These are phyloP conservation scores for Scaptodrosophila latifasciaeformis DNA, from an alignment of 2,888 invertebrate genomes.

Conservation along the genomic window DNA sequence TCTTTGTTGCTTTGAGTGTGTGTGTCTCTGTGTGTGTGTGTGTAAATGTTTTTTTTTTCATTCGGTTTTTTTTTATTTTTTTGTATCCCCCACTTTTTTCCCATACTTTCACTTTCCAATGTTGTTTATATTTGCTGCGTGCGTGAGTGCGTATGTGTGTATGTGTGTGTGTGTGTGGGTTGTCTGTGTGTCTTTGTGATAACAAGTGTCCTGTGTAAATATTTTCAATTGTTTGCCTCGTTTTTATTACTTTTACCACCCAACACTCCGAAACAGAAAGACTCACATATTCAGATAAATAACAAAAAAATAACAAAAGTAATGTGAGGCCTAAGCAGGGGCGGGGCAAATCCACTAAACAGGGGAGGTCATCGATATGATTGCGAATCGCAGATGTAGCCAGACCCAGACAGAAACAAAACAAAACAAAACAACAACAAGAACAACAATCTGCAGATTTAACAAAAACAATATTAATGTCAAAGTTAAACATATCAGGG, in stretches of 20 bases:
- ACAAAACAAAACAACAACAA: conserved; percentile 24
- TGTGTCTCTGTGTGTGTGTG: too few relatives aligned
- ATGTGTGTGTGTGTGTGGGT: conserved; percentile 15
- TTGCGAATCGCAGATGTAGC: conserved; percentile 8
- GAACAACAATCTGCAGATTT: too few relatives aligned
- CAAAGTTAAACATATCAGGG: conserved; percentile 51
- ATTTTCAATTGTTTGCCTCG: conserved; percentile 67
- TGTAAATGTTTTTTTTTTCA: neutral
- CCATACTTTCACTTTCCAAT: too few relatives aligned
- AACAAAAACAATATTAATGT: conserved; percentile 45
- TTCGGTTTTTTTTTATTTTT: neutral
- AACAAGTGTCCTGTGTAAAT: conserved; percentile 69
- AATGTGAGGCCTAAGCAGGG: conserved; percentile 15
- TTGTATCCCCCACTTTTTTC: too few relatives aligned
- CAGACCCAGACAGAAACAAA: conserved; percentile 7
- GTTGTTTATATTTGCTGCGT: too few relatives aligned
- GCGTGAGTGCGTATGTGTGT: conserved; percentile 5
- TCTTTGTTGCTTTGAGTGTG: conserved; percentile 8
- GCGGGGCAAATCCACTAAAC: neutral
- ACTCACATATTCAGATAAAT: conserved; percentile 9
- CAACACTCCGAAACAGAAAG: conserved; percentile 21
- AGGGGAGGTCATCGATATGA: conserved; percentile 32
- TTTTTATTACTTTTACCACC: conserved; percentile 55
- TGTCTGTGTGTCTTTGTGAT: conserved; percentile 48
- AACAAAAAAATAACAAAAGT: conserved; percentile 9